These are phyloP conservation scores for Percopsis omiscomaycus DNA, from an alignment of 2,797 vertebrate genomes.

Conservation along the genomic window DNA sequence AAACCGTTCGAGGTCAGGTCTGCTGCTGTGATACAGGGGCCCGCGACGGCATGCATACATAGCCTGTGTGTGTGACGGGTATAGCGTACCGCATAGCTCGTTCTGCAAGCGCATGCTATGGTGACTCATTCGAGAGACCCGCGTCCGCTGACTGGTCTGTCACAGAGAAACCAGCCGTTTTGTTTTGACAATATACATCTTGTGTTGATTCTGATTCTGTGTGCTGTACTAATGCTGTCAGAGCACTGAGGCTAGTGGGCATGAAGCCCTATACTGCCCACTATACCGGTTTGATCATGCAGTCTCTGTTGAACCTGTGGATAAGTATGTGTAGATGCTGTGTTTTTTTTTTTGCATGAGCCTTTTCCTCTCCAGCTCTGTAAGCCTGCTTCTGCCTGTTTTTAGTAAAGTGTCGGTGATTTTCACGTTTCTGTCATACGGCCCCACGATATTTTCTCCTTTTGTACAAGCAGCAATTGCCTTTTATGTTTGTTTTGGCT, in stretches of 20 bases:
- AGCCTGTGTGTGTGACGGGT: no score
- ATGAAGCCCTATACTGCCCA: not conserved
- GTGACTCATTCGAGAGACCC: not conserved
- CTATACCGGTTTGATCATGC: slow-evolving; percentile 14
- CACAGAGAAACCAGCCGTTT: not conserved
- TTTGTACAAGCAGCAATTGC: slow-evolving; percentile 1
- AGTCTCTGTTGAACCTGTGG: slow-evolving; percentile 22
- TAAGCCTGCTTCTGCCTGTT: slow-evolving; percentile 15
- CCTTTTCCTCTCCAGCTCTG: slow-evolving; percentile 27
- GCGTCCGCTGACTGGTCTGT: not conserved
- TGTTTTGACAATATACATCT: slow-evolving; percentile 13
- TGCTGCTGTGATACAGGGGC: no score
- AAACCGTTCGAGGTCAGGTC: no score
- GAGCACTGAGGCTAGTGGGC: not conserved
- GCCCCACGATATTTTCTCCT: slow-evolving; percentile 16
- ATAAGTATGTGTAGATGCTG: slow-evolving; percentile 10
- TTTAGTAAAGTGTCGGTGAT: slow-evolving; percentile 30
- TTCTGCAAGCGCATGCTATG: no score
- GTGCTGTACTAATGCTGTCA: slow-evolving; percentile 22
- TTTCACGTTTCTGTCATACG: slow-evolving; percentile 25
- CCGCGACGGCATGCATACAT: no score
- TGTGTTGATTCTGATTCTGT: slow-evolving; percentile 43
- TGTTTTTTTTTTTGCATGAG: slow-evolving; percentile 42
- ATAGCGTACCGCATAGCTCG: no score
- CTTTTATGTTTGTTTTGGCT: no score